phyloP scores from a whole-genome alignment of 2,797 vertebrate species.

The Amphiprion clarkii region DNA sequence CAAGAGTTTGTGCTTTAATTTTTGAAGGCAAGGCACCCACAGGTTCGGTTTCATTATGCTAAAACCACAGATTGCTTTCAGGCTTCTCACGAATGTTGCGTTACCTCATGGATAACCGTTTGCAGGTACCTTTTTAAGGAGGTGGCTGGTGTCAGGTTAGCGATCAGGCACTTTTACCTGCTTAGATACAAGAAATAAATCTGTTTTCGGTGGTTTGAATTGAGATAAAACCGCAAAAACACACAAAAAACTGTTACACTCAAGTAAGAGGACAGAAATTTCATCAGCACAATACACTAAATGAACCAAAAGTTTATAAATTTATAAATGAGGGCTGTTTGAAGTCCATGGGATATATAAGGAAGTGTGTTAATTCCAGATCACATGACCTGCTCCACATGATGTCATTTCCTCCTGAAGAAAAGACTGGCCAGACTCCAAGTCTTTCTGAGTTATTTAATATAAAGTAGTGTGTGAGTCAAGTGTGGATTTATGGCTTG shows the following conservation, averaged over 20 bases:
- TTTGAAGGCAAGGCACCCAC: conserved; percentile 42
- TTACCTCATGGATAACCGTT: conserved; percentile 30
- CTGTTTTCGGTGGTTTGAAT: background rate
- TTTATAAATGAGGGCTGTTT: too few species aligned
- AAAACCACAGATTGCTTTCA: conserved; percentile 49
- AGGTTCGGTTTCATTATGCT: conserved; percentile 53
- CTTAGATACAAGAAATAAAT: background rate
- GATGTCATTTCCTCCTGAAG: too few species aligned
- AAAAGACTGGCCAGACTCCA: too few species aligned
- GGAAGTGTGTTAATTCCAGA: too few species aligned
- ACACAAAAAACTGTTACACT: too few species aligned
- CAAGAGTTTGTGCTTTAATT: conserved; percentile 66
- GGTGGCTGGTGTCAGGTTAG: conserved; percentile 11
- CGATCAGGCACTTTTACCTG: conserved; percentile 8
- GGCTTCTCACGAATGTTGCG: conserved; percentile 16
- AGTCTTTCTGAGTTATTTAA: too few species aligned
- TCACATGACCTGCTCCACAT: too few species aligned
- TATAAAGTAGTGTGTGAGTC: too few species aligned
- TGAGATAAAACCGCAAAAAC: too few species aligned
- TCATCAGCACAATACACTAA: background rate
- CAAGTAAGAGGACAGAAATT: too few species aligned
- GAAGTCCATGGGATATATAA: too few species aligned
- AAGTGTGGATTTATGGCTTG: too few species aligned
- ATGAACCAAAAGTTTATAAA: background rate
- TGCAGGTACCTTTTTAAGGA: conserved; percentile 6